Percentiles rank a stretch among this genome's conserved stretches.
These are phyloP conservation scores for Plumapathes pennacea DNA, from an alignment of 92 coral and sea anemone genomes.

Conservation along the genomic window DNA sequence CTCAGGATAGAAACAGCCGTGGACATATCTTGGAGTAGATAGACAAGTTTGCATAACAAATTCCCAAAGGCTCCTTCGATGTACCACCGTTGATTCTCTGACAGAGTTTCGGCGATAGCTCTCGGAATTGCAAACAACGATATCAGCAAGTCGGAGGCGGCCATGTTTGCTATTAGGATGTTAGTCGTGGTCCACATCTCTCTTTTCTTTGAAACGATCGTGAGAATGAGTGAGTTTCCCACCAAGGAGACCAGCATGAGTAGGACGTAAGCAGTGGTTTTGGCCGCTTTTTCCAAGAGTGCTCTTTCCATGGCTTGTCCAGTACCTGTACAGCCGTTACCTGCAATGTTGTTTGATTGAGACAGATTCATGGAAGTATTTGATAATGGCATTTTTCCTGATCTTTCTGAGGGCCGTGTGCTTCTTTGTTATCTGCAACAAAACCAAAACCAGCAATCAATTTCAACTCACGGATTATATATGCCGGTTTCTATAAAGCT, in stretches of 20 bases:
- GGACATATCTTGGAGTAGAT: conserved; percentile 45
- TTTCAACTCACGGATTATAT: no score
- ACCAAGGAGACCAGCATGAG: conserved; percentile 22
- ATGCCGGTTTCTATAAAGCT: no score
- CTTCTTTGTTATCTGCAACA: no score
- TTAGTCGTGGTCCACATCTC: conserved; percentile 41
- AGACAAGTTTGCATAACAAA: conserved; percentile 33
- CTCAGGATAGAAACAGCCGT: conserved; percentile 42
- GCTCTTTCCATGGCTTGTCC: no score
- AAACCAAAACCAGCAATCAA: no score
- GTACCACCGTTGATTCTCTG: conserved; percentile 22
- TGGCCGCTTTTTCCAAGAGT: no score
- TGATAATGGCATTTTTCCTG: no score
- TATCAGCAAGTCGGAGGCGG: conserved; percentile 32
- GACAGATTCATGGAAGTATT: no score
- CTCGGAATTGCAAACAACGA: conserved; percentile 32
- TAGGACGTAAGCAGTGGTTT: conserved; percentile 14
- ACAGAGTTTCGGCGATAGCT: conserved; percentile 20
- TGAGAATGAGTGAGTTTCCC: conserved; percentile 21
- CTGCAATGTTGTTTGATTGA: no score
- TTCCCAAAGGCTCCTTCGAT: conserved; percentile 18
- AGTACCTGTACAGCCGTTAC: no score
- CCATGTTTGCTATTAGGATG: conserved; percentile 47
- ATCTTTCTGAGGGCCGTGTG: no score
- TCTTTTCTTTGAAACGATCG: conserved; percentile 18